Evolutionary conservation across 2,888 invertebrate genomes (phyloP).

Genomic region (Rhamnusium bicolor): DNA sequence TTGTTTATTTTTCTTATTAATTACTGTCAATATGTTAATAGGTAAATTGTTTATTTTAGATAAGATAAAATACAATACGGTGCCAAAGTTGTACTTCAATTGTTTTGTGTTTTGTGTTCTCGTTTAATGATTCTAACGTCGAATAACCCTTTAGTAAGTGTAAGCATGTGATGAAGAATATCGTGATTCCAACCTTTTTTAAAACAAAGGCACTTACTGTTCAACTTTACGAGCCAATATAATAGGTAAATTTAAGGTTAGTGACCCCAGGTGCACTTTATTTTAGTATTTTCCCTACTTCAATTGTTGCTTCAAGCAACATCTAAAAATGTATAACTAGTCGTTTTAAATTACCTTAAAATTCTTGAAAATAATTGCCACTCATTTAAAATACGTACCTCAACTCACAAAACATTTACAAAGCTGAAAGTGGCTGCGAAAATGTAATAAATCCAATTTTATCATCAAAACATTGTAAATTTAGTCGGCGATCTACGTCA

Average conservation of each 20-base stretch:
- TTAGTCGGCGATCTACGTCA: background rate
- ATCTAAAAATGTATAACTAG: background rate
- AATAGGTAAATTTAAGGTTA: slow-evolving; percentile 29
- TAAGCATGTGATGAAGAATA: slow-evolving; percentile 10
- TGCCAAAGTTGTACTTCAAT: background rate
- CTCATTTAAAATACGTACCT: background rate
- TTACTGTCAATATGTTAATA: slow-evolving; percentile 9
- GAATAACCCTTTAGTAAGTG: background rate
- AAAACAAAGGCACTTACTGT: slow-evolving; percentile 17
- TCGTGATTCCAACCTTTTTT: slow-evolving; percentile 21
- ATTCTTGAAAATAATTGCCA: background rate
- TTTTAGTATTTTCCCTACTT: background rate
- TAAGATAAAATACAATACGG: slow-evolving; percentile 1
- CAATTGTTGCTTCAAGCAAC: background rate
- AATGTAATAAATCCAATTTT: background rate
- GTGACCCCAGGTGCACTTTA: slow-evolving; percentile 20
- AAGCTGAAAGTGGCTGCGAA: background rate
- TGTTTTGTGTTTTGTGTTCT: background rate
- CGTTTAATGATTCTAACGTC: background rate
- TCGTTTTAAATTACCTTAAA: background rate
- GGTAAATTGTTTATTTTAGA: slow-evolving; percentile 13
- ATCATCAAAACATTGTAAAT: background rate
- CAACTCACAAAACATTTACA: background rate
- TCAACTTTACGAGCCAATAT: slow-evolving; percentile 15
- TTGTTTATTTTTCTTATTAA: slow-evolving; percentile 21